These are phyloP conservation scores for Crax fasciolata DNA, from an alignment of 2,797 vertebrate species.

Conservation along the genomic window DNA sequence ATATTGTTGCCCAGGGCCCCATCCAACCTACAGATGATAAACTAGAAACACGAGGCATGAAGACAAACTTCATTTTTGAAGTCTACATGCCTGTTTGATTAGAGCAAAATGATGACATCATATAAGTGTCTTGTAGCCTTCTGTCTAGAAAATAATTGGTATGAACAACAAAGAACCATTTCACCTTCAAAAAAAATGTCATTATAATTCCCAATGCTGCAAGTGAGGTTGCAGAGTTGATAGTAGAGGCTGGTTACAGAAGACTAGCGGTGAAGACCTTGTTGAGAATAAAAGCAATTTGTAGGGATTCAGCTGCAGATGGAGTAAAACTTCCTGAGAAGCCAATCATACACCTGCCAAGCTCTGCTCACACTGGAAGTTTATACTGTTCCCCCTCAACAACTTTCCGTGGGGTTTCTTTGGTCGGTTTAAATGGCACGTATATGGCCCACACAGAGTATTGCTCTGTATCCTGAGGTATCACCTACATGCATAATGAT, in stretches of 20 bases:
- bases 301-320: neutral
- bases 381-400: neutral
- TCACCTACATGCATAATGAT: neutral
- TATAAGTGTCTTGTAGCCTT: fast-evolving
- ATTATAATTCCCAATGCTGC: neutral
- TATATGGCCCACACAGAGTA: neutral
- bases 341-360: neutral
- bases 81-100: neutral
- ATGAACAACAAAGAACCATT: neutral
- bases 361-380: neutral
- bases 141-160: neutral
- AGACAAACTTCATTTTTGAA: neutral
- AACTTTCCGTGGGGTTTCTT: neutral
- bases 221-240: neutral
- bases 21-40: neutral
- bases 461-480: neutral
- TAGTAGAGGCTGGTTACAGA: neutral
- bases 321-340: neutral
- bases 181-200: neutral
- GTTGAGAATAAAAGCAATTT: neutral
- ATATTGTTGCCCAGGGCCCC: too few species aligned
- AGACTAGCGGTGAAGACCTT: neutral
- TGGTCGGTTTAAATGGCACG: neutral
- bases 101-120: neutral
- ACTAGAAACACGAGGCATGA: neutral